Base-by-base conservation (phyloP, 2,113 vertebrate genomes). In the Scatophagus argus region DNA sequence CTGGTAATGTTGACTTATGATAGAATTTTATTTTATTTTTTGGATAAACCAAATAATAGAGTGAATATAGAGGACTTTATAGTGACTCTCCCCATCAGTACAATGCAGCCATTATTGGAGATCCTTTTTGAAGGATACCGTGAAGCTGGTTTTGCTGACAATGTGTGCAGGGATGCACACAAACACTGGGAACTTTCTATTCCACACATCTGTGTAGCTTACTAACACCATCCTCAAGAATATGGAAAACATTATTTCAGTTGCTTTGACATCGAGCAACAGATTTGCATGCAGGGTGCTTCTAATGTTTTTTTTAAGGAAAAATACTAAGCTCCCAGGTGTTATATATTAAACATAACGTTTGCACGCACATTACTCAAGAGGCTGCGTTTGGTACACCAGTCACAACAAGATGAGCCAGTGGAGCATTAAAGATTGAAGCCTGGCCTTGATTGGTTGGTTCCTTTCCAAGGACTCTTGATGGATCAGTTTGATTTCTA, bases 351-450 rank as follows among this genome's bases (percentile, higher is more conserved):
- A 36, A 34, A 17, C 38, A n/a, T n/a, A 27, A 6, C 52, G 77
- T 79, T 74, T 68, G 83, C 52, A 74, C 64, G 62, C 79, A 54
- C 11, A 19, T 23, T 14, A 5, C 13, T 36, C 34, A 49, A 29
- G 49, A 25, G 51, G 21, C 46, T 41, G 71, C 21, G 79, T 70
- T 77, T 56, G 55, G 61, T 11, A 62, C 39, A 47, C 44, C 55
- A 49, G 62, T 78, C 43, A 83, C 69, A 86, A 55, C 46, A 51
- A 41, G 34, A 38, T 8, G 10, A 79, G 59, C 31, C 47, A 39
- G 59, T 23, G 46, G 39, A 67, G 70, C 52, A 21, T 27, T 55
- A 9, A 46, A 65, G 65, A 79, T 27, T 61, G 65, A 76, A 76
- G 54, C 54, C 19, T 3, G 6, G 54, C 54, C 25, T 56, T 6